phyloP scores from a whole-genome alignment of 2,888 invertebrate genomes.

The Nudaria mundana region DNA sequence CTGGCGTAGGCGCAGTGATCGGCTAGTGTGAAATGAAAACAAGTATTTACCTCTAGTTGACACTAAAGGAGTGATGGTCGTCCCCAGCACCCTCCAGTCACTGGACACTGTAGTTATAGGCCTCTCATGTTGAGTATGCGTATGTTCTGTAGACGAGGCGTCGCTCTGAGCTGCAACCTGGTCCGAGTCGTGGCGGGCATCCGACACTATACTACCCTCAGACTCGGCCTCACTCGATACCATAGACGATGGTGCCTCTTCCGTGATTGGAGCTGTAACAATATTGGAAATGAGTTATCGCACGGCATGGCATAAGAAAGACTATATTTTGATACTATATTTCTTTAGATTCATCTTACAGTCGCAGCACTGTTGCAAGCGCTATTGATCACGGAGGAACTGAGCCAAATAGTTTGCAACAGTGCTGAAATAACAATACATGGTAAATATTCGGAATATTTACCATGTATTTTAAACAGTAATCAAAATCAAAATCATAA shows the following conservation, averaged over 20 bases:
- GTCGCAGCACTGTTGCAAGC: too few relatives aligned
- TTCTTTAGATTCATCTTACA: too few relatives aligned
- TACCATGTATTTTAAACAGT: too few relatives aligned
- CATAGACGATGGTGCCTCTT: conserved; percentile 74
- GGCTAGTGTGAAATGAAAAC: too few relatives aligned
- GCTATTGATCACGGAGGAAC: too few relatives aligned
- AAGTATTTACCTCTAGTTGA: conserved; percentile 69
- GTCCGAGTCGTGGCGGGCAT: conserved; percentile 52
- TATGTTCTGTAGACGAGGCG: conserved; percentile 28
- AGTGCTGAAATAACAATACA: too few relatives aligned
- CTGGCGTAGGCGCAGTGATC: too few relatives aligned
- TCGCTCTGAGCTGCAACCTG: conserved; percentile 29
- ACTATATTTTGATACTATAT: too few relatives aligned
- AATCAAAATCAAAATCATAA: too few relatives aligned
- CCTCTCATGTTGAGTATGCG: conserved; percentile 39
- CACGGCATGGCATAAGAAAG: too few relatives aligned
- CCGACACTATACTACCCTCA: conserved; percentile 63
- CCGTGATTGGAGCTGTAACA: conserved; percentile 47
- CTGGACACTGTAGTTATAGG: conserved; percentile 34
- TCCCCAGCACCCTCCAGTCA: conserved; percentile 54
- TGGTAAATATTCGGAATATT: too few relatives aligned
- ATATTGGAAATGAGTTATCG: not conserved
- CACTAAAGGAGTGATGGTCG: conserved; percentile 50
- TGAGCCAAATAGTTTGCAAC: too few relatives aligned
- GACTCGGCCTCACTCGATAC: conserved; percentile 75